These are phyloP conservation scores for Xenopus laevis DNA, from an alignment of 2,113 vertebrate genomes.

Conservation along the genomic window DNA sequence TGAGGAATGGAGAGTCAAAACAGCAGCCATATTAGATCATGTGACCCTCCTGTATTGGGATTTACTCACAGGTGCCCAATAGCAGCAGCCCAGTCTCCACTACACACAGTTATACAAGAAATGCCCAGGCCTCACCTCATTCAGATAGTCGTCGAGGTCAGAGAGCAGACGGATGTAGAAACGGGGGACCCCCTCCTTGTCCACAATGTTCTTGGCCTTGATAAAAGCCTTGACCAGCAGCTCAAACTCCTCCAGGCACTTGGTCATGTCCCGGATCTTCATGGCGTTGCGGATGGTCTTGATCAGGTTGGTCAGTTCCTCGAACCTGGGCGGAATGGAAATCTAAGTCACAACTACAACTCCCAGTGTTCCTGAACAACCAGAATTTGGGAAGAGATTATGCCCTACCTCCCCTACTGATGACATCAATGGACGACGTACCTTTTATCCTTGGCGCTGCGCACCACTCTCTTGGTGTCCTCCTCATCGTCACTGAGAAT, in stretches of 20 bases:
- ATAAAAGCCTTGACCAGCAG: conserved; percentile 81
- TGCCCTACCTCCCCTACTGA: background rate
- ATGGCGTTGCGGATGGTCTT: conserved; percentile 90
- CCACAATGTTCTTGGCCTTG: conserved; percentile 86
- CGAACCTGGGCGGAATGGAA: conserved; percentile 66
- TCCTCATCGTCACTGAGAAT: conserved; percentile 88
- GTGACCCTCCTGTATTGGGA: background rate
- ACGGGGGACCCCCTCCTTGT: conserved; percentile 83
- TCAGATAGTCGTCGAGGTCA: conserved; percentile 84
- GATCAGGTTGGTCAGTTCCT: conserved; percentile 86
- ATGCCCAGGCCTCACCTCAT: conserved; percentile 66
- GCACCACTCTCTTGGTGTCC: conserved; percentile 85
- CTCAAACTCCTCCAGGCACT: conserved; percentile 89
- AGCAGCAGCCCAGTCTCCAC: background rate
- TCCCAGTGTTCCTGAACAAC: too few relatives aligned
- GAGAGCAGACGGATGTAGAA: conserved; percentile 86
- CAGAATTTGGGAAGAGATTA: too few relatives aligned
- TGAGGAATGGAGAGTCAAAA: background rate
- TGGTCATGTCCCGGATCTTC: conserved; percentile 89
- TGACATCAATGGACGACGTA: conserved; percentile 40
- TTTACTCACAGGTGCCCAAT: too few relatives aligned
- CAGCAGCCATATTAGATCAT: conserved; percentile 1
- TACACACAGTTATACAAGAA: background rate
- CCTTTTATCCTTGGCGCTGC: conserved; percentile 90
- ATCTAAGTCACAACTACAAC: too few relatives aligned